A percentile compares a stretch with the other conserved stretches of the same genome.
These are phyloP conservation scores for Dendrolimus houi DNA, from an alignment of 2,888 invertebrate species.

Conservation along the genomic window DNA sequence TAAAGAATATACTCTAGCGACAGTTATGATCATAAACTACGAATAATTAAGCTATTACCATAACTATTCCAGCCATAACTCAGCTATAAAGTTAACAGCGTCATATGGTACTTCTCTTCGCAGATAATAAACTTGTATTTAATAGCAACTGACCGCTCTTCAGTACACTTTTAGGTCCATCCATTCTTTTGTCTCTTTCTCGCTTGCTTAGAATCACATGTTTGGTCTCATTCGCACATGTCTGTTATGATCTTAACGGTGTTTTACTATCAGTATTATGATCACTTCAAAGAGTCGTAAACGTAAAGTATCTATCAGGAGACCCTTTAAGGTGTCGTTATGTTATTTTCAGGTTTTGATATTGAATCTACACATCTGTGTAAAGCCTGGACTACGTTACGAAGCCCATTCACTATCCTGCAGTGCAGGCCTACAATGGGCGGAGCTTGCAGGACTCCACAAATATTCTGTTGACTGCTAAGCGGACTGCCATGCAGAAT, in stretches of 20 bases:
- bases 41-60: background rate
- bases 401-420: no score
- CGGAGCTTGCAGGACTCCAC: no score
- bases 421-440: no score
- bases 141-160: background rate
- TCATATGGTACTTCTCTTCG: background rate
- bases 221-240: background rate
- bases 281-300: background rate
- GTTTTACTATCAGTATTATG: background rate
- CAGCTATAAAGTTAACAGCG: background rate
- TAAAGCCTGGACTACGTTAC: no score
- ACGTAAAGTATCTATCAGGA: background rate
- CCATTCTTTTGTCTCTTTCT: no score
- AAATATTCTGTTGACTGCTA: no score
- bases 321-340: background rate
- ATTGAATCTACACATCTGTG: no score
- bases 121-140: background rate
- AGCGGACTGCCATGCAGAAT: no score
- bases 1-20: background rate
- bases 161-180: background rate
- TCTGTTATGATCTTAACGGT: background rate
- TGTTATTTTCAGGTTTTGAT: background rate
- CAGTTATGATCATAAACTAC: background rate
- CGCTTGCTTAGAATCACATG: no score
- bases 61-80: background rate